Percentiles rank a stretch among this genome's conserved stretches.
Evolutionary conservation across 2,888 invertebrate species (phyloP).

Genomic region (Timema cristinae): DNA sequence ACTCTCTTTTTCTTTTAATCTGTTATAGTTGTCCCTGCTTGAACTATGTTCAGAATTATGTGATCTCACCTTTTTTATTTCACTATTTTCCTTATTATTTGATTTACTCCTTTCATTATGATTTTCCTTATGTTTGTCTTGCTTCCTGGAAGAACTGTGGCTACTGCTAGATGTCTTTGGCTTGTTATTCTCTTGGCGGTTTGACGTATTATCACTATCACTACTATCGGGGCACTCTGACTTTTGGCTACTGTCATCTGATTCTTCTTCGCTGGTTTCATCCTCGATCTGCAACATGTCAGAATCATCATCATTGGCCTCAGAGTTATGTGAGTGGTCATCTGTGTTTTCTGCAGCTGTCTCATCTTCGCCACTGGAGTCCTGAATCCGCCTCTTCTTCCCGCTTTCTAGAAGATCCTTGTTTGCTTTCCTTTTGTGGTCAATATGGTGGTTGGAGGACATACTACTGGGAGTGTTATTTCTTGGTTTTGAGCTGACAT

Average conservation of each 20-base stretch:
- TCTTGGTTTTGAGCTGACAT: no score
- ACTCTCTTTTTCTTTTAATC: slow-evolving; percentile 7
- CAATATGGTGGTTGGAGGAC: background rate
- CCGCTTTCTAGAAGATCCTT: no score
- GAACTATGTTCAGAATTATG: no score
- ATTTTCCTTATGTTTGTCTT: slow-evolving; percentile 53
- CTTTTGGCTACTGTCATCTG: background rate
- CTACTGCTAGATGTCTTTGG: background rate
- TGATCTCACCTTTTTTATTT: background rate
- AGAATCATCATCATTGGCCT: background rate
- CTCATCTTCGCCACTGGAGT: no score
- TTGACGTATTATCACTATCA: no score
- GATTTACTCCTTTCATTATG: slow-evolving; percentile 55
- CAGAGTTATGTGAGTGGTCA: no score
- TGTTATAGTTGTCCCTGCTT: background rate
- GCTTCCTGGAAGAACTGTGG: slow-evolving; percentile 35
- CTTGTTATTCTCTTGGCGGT: no score
- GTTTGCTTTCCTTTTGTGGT: slow-evolving; percentile 3
- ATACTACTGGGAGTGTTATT: no score
- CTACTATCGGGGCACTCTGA: no score
- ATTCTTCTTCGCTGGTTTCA: background rate
- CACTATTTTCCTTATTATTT: slow-evolving; percentile 28
- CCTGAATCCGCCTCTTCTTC: no score
- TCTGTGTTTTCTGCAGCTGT: no score
- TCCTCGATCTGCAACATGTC: background rate